Evolutionary conservation across 2,113 vertebrate genomes (phyloP).

Genomic region (Martes martes): DNA sequence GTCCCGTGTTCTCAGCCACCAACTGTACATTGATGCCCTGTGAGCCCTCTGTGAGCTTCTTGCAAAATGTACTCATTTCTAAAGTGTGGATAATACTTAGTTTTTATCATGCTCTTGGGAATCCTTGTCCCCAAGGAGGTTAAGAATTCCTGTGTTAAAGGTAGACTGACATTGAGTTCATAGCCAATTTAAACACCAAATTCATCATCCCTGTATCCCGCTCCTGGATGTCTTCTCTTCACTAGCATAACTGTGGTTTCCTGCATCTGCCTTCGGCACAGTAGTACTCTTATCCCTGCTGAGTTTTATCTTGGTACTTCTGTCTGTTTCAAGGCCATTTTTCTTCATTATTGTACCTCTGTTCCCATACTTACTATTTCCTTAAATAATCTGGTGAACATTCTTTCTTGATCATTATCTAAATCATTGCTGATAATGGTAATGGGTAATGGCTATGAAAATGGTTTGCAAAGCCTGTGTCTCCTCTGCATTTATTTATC

Average conservation of each 20-base stretch:
- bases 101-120: not conserved
- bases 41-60: not conserved
- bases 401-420: not conserved
- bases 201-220: not conserved
- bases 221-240: not conserved
- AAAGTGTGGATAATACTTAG: not conserved
- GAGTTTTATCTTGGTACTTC: conserved; percentile 5
- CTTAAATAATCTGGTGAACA: not conserved
- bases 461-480: not conserved
- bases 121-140: not conserved
- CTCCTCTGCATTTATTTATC: not conserved
- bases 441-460: not conserved
- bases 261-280: not conserved
- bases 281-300: not conserved
- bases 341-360: not conserved
- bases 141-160: not conserved
- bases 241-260: not conserved
- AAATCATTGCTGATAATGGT: not conserved
- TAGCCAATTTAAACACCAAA: not conserved
- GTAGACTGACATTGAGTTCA: not conserved
- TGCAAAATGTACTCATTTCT: not conserved
- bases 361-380: not conserved
- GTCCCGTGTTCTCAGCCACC: not conserved
- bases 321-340: not conserved
- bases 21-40: not conserved